These are phyloP conservation scores for Argyrosomus regius DNA, from an alignment of 2,797 vertebrate species.

Conservation along the genomic window DNA sequence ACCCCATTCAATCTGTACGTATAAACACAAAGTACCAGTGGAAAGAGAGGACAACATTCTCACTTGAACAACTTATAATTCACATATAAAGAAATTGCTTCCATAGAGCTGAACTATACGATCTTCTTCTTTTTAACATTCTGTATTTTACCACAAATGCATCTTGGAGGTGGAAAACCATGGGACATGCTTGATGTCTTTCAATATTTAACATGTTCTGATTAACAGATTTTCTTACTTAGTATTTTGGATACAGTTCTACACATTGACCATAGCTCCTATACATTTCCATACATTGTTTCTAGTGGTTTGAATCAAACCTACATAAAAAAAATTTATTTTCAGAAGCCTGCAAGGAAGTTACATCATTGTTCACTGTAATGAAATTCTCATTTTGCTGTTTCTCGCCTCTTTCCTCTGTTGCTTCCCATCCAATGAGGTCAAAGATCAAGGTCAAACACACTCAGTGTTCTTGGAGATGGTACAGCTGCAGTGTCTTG, in stretches of 20 bases:
- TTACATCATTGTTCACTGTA: not conserved
- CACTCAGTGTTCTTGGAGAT: not conserved
- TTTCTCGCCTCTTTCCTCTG: not conserved
- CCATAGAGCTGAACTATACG: not conserved
- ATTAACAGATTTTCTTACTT: no score
- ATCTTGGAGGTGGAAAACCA: no score
- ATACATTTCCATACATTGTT: not conserved
- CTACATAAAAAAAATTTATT: not conserved
- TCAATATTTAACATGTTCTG: no score
- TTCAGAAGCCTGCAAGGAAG: not conserved
- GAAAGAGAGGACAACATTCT: not conserved
- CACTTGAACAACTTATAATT: no score
- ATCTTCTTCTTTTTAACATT: no score
- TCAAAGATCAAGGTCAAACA: conserved; percentile 35
- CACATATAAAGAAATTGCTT: no score
- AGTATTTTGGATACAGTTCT: no score
- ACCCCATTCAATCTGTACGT: not conserved
- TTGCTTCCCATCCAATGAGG: conserved; percentile 13
- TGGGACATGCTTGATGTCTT: no score
- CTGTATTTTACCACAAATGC: no score
- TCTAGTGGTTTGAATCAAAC: not conserved
- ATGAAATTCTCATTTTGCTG: conserved; percentile 9
- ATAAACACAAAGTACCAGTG: not conserved
- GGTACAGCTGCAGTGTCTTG: not conserved
- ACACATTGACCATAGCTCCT: no score